Base-by-base conservation (phyloP, 1,140 invertebrate genomes). In the Camponotus floridanus region DNA sequence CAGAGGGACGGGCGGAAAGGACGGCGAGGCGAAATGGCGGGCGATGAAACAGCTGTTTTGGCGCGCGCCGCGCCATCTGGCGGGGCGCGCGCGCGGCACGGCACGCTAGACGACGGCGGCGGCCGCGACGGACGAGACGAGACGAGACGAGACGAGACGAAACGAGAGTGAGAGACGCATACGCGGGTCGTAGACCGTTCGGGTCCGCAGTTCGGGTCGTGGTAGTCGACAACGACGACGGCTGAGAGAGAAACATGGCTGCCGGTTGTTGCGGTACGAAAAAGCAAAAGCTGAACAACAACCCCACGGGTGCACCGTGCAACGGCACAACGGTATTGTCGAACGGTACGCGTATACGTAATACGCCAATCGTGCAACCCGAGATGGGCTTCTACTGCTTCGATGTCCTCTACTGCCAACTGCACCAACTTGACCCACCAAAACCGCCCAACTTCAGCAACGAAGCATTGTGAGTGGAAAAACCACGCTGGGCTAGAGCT, bases 361-460 rank as follows among this genome's bases (percentile, higher is more conserved):
- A 96, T 5, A 57, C 95, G n/a, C 83, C 76, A 57, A 97, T 99
- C 59, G 98, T 98, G 81, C 97, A 97, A 94, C 97, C 98, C 76
- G 98, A 99, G 95, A 99, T 99, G 99, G 99, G 98, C 94, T 98
- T 98, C 96, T 99, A 98, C 96, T 99, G 99, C 96, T 99, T 99
- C 96, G 99, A 99, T 96, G 98, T 99, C 87, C 96, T 99, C 76
- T 98, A 99, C 95, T 97, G 97, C 95, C 98, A 99, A 95, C 96
- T 99, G 92, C 97, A 99, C 95, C 98, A 98, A 94, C 96, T 98
- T 92, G 98, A 99, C 91, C 97, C 98, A 87, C 98, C 98, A 86
- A 98, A 98, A 95, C 96, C 97, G 87, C 98, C 98, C 74, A 97
- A 97, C 94, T 99, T 99, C 95, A 98, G 98, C 93, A 99, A 99